Evolutionary conservation across 2,888 invertebrate genomes (phyloP).

Genomic region (Agapostemon virescens): DNA sequence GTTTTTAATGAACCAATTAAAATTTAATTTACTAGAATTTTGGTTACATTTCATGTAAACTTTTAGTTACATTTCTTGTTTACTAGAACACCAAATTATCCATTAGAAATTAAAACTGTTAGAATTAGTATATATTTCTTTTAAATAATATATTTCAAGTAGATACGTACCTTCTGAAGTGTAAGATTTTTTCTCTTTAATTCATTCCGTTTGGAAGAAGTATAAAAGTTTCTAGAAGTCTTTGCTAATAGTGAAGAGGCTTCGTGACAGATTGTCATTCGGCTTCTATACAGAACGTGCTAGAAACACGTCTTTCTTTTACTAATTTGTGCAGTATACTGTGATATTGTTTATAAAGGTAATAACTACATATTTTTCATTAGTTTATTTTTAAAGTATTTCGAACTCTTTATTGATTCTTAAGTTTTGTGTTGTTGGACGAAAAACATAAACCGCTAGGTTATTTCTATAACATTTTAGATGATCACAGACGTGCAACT

Average conservation of each 20-base stretch:
- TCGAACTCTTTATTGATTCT: background rate
- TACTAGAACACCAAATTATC: background rate
- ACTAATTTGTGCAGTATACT: slow-evolving; percentile 1
- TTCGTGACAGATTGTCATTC: slow-evolving; percentile 11
- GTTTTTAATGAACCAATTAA: too few relatives aligned
- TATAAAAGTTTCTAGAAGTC: background rate
- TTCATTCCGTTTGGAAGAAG: background rate
- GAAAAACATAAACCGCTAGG: slow-evolving; percentile 2
- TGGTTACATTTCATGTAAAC: slow-evolving; percentile 2
- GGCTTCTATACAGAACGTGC: slow-evolving; percentile 29
- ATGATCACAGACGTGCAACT: slow-evolving; percentile 99
- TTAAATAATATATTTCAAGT: slow-evolving; percentile 1
- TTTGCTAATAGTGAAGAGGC: background rate
- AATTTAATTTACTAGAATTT: background rate
- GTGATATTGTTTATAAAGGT: slow-evolving; percentile 31
- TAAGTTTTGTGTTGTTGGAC: background rate
- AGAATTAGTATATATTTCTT: background rate
- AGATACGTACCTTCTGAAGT: too few relatives aligned
- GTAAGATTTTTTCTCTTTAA: background rate
- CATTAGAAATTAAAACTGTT: background rate
- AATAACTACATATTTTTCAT: background rate
- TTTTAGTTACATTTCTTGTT: background rate
- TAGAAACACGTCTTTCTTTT: slow-evolving; percentile 28
- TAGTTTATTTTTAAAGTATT: background rate
- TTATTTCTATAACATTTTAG: slow-evolving; percentile 65